Evolutionary conservation across 2,113 vertebrate genomes (phyloP).

Genomic region (Hemicordylus capensis): DNA sequence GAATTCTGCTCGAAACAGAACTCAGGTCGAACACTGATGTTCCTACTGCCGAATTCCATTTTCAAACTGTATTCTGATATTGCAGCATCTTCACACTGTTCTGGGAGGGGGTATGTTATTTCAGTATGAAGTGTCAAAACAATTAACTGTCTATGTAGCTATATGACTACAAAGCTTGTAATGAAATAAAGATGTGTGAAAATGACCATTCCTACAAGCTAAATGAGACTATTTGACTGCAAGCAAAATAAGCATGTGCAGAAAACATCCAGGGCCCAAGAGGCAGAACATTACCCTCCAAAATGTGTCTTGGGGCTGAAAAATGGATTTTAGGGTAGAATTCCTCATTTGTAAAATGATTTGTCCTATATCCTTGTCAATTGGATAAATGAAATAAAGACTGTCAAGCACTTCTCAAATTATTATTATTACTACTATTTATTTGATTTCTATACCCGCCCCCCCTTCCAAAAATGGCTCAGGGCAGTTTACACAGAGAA

Average conservation of each 20-base stretch:
- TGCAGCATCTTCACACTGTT: too few species aligned
- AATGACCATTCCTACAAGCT: too few species aligned
- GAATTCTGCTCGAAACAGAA: not conserved
- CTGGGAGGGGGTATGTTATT: too few species aligned
- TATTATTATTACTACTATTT: too few species aligned
- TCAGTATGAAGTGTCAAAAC: too few species aligned
- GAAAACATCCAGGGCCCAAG: not conserved
- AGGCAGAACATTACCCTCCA: not conserved
- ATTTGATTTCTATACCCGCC: too few species aligned
- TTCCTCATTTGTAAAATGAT: not conserved
- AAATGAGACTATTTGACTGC: not conserved
- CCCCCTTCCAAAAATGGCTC: too few species aligned
- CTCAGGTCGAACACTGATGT: too few species aligned
- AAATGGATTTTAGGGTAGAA: not conserved
- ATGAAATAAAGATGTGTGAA: not conserved
- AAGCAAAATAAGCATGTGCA: not conserved
- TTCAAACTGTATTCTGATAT: not conserved
- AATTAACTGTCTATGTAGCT: too few species aligned
- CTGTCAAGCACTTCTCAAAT: not conserved
- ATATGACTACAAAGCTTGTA: not conserved
- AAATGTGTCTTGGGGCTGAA: not conserved
- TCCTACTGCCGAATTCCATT: too few species aligned
- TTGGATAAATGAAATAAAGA: not conserved
- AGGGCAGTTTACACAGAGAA: too few species aligned
- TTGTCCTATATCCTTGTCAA: not conserved